Conservation (phyloP, 53 echinoderm and acorn worm genomes). For the Crossaster papposus region DNA sequence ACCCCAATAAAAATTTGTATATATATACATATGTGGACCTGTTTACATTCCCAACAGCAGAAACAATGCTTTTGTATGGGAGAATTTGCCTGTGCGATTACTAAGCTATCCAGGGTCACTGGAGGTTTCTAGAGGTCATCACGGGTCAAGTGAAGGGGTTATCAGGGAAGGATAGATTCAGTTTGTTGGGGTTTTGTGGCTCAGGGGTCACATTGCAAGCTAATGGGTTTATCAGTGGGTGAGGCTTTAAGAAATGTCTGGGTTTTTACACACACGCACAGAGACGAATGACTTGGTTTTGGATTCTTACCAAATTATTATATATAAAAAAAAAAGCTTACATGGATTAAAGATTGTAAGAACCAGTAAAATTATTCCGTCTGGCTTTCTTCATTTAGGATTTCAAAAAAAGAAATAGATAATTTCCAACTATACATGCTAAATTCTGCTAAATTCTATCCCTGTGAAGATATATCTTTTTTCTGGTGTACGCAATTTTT, state of each 20-base stretch:
- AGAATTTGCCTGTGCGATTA: neutral
- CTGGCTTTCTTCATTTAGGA: too few relatives aligned
- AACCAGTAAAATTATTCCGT: too few relatives aligned
- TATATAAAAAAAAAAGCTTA: too few relatives aligned
- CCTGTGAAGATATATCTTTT: too few relatives aligned
- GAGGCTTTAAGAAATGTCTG: constrained; percentile 5
- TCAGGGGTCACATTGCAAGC: constrained; percentile 10
- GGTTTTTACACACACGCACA: too few relatives aligned
- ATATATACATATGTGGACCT: neutral
- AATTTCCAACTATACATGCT: too few relatives aligned
- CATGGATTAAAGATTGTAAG: too few relatives aligned
- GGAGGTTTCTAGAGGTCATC: constrained; percentile 10
- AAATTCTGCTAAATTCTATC: too few relatives aligned
- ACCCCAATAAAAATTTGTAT: neutral
- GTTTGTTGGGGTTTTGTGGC: constrained; percentile 8
- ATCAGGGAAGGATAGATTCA: constrained; percentile 13
- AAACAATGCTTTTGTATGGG: neutral
- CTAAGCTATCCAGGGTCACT: neutral
- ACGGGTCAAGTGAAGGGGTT: constrained; percentile 25
- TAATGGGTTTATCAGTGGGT: constrained; percentile 36
- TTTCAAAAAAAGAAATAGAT: too few relatives aligned
- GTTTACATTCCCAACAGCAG: neutral
- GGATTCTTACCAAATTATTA: too few relatives aligned
- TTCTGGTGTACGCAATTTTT: too few relatives aligned
- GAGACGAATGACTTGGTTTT: constrained; percentile 1